Evolutionary conservation across 2,888 invertebrate genomes (phyloP).

Genomic region (Euplexia lucipara): DNA sequence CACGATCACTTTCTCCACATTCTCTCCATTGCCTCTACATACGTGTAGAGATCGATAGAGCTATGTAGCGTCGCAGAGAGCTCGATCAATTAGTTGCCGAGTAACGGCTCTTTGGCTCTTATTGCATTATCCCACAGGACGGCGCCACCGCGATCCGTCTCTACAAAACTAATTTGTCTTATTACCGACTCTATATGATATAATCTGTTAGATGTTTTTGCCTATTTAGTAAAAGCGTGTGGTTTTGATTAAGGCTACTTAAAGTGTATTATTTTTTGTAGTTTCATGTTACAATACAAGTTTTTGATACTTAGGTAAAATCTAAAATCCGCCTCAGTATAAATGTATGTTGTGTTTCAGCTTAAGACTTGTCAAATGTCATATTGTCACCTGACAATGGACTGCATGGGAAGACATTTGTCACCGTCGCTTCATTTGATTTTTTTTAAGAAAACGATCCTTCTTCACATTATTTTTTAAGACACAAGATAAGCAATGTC

Average conservation of each 20-base stretch:
- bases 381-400: no score
- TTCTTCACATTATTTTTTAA: no score
- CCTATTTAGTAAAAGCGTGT: constrained; percentile 8
- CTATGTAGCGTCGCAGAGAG: constrained; percentile 50
- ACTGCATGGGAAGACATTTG: no score
- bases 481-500: no score
- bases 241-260: constrained; percentile 10
- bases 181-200: constrained; percentile 53
- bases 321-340: no score
- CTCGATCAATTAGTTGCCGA: constrained; percentile 64
- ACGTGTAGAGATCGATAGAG: constrained; percentile 39
- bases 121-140: constrained; percentile 65
- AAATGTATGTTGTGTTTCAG: no score
- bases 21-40: constrained; percentile 29
- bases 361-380: no score
- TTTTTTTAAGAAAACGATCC: no score
- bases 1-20: not conserved
- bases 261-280: not conserved
- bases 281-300: not conserved
- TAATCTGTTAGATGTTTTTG: constrained; percentile 45
- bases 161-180: constrained; percentile 62
- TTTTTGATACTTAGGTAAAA: no score
- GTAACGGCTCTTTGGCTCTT: constrained; percentile 61
- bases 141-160: constrained; percentile 54
- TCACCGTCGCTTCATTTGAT: no score